phyloP scores from a whole-genome alignment of 2,797 vertebrate genomes.

The Poeciliopsis gracilis region DNA sequence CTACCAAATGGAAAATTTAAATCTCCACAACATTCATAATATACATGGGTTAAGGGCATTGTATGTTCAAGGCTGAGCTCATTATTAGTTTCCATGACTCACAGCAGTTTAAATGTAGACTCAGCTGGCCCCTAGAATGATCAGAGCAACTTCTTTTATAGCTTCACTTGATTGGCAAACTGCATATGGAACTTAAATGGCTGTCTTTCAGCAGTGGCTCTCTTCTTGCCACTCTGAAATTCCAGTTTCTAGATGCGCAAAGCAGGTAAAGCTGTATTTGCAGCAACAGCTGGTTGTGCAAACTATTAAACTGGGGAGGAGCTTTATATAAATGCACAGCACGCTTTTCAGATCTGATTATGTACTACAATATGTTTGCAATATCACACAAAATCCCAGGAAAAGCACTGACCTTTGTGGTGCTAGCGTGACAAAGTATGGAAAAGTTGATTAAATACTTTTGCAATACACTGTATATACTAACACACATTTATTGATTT shows the following conservation, averaged over 20 bases:
- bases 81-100: not conserved
- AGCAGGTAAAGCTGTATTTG: not conserved
- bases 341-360: not conserved
- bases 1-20: not conserved
- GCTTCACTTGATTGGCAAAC: not conserved
- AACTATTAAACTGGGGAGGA: too few relatives aligned
- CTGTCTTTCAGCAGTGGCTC: not conserved
- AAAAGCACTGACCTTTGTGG: not conserved
- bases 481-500: not conserved
- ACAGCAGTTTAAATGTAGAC: not conserved
- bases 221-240: constrained; percentile 2
- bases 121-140: not conserved
- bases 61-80: not conserved
- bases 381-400: not conserved
- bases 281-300: not conserved
- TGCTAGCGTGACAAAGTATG: not conserved
- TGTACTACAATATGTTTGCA: not conserved
- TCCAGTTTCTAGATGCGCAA: not conserved
- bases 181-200: not conserved
- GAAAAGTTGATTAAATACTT: not conserved
- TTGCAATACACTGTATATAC: constrained; percentile 2
- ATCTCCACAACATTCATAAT: not conserved
- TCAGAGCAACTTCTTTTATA: constrained; percentile 3
- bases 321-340: not conserved
- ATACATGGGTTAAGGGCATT: not conserved